Percentiles rank a stretch among this genome's conserved stretches.
Conservation (phyloP, 2,113 vertebrate species). For the Macheiramphus alcinus region DNA sequence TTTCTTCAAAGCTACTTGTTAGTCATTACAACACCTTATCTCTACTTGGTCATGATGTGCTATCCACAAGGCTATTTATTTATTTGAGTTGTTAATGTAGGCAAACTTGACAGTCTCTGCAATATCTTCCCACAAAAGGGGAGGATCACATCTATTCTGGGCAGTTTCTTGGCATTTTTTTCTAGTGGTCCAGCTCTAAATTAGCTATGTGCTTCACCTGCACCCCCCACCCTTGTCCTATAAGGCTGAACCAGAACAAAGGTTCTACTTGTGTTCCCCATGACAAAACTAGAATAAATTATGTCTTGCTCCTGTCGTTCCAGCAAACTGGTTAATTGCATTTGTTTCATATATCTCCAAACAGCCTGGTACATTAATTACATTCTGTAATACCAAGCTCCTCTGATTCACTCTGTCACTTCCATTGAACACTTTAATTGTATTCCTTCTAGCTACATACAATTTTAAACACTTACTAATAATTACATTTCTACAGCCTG, state of each 20-base stretch:
- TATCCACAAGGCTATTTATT: conserved; percentile 8
- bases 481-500: conserved; percentile 26
- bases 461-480: conserved; percentile 38
- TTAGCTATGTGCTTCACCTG: background rate
- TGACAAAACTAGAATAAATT: conserved; percentile 50
- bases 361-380: conserved; percentile 72
- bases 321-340: conserved; percentile 74
- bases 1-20: conserved; percentile 38
- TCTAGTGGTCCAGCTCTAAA: background rate
- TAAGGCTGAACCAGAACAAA: conserved; percentile 48
- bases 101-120: background rate
- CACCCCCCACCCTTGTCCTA: background rate
- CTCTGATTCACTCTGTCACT: conserved; percentile 74
- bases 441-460: conserved; percentile 54
- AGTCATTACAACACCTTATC: background rate
- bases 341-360: conserved; percentile 75
- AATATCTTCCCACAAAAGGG: background rate
- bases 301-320: conserved; percentile 49
- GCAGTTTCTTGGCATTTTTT: background rate
- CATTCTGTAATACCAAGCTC: conserved; percentile 71
- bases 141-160: background rate
- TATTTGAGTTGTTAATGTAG: background rate
- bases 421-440: conserved; percentile 71
- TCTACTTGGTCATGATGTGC: background rate
- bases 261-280: conserved; percentile 36